phyloP scores from a whole-genome alignment of 2,113 vertebrate species.

The Gambusia holbrooki region DNA sequence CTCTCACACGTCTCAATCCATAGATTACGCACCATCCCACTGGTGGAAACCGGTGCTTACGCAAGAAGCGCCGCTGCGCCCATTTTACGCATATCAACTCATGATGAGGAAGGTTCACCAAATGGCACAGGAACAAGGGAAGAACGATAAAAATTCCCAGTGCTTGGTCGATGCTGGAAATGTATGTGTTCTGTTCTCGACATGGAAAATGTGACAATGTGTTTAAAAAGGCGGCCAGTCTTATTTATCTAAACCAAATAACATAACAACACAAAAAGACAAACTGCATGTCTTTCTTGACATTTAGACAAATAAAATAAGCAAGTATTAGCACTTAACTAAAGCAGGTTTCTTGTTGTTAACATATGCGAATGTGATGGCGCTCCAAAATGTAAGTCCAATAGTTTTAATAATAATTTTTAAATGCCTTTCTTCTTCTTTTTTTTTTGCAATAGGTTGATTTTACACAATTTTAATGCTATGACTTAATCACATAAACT shows the following conservation, averaged over 20 bases:
- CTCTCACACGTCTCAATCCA: constrained; percentile 62
- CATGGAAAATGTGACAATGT: neutral
- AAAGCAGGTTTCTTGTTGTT: too few relatives aligned
- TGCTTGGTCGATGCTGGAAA: neutral
- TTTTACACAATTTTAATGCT: too few relatives aligned
- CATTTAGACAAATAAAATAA: too few relatives aligned
- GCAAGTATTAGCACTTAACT: too few relatives aligned
- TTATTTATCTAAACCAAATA: neutral
- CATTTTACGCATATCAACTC: constrained; percentile 7
- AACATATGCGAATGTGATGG: too few relatives aligned
- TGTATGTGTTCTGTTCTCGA: neutral
- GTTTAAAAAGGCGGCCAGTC: neutral
- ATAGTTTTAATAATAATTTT: too few relatives aligned
- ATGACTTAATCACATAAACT: too few relatives aligned
- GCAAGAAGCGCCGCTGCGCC: constrained; percentile 17
- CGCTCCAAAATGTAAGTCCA: too few relatives aligned
- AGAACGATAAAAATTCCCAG: neutral
- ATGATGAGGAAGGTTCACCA: constrained; percentile 5
- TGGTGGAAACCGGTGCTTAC: constrained; percentile 48
- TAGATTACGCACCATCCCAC: constrained; percentile 45
- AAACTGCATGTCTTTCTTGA: too few relatives aligned
- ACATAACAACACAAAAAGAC: too few relatives aligned
- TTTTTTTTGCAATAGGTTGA: too few relatives aligned
- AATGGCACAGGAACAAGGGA: neutral
- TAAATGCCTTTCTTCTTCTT: too few relatives aligned